Percentiles rank a stretch among this genome's conserved stretches.
These are phyloP conservation scores for Patella depressa DNA, from an alignment of 2,888 invertebrate genomes.

Conservation along the genomic window DNA sequence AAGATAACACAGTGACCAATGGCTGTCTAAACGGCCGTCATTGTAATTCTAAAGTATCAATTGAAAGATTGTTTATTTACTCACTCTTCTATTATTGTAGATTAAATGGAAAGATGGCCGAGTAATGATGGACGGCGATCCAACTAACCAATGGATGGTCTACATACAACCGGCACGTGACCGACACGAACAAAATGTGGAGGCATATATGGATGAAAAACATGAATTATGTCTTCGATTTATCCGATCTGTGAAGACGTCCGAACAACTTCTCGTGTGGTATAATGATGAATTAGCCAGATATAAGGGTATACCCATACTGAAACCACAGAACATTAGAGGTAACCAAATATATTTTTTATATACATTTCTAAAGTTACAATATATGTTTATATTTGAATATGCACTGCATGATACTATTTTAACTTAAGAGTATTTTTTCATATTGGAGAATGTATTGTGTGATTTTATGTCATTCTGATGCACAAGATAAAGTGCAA, in stretches of 20 bases:
- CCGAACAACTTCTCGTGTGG: constrained; percentile 83
- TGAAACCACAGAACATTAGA: constrained; percentile 84
- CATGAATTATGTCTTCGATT: constrained; percentile 47
- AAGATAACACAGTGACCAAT: too few species aligned
- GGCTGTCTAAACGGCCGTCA: too few species aligned
- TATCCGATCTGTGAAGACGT: constrained; percentile 71
- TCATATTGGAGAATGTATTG: too few species aligned
- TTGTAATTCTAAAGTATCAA: too few species aligned
- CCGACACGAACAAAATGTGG: constrained; percentile 78
- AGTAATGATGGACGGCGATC: constrained; percentile 15
- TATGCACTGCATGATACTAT: too few species aligned
- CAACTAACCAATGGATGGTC: constrained; percentile 49
- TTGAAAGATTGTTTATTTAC: too few species aligned
- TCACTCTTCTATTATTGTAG: constrained; percentile 14
- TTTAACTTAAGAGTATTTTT: too few species aligned
- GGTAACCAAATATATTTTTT: constrained; percentile 74
- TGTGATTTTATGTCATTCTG: too few species aligned
- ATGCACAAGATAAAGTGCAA: too few species aligned
- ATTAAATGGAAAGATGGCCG: constrained; percentile 28
- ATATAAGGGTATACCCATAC: constrained; percentile 82
- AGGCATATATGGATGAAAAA: constrained; percentile 47
- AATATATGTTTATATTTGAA: too few species aligned
- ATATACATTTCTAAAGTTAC: too few species aligned
- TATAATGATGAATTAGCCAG: constrained; percentile 84
- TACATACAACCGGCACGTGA: constrained; percentile 76